Base-by-base conservation (phyloP, 2,113 vertebrate species). In the Amblyopsis rosae region DNA sequence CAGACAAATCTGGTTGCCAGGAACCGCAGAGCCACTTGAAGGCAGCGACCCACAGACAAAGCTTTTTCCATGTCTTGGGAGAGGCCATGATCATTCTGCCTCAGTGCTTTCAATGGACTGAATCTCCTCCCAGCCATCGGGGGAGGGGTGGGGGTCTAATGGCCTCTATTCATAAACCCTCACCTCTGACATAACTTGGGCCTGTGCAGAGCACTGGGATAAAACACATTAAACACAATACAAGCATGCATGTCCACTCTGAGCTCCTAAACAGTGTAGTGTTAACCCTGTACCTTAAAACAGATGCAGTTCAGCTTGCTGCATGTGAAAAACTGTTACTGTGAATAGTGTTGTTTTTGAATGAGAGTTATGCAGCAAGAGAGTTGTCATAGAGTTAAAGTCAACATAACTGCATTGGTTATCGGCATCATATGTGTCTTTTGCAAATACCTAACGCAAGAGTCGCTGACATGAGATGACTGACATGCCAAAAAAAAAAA, bases 1-100 rank as follows among this genome's bases (percentile, higher is more conserved):
- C 63, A 75, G 70, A 71, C 69, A 68, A 62, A 87, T 86, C 75
- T 85, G 74, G 83, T 86, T 90, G 82, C 85, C 79, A 80, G 86
- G 90, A 91, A 88, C 89, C 86, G 74, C 56, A 41, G 73, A 70
- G 63, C 78, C 68, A 67, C 82, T 77, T 68, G 65, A 79, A 88
- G 82, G 77, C 84, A 76, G 69, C 63, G 77, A 86, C 87, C 86
- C 84, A 48, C 48, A 87, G 86, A 92, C 89, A 91, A 92, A 88
- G 85, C 72, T 79, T 73, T 77, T 68, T 75, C 79, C 84, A 82
- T 81, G 64, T 49, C 83, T 76, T 82, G 72, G 82, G 67, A 83
- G 72, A 69, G 26, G 79, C 77, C 71, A 32, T 16, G 61, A 70
- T 64, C 67, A 75, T 89, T 88, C 75, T 85, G 84, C 87, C 75